A percentile compares a stretch with the other conserved stretches of the same genome.
Evolutionary conservation across 2,797 vertebrate species (phyloP).

Genomic region (Eurystomus glaucurus): DNA sequence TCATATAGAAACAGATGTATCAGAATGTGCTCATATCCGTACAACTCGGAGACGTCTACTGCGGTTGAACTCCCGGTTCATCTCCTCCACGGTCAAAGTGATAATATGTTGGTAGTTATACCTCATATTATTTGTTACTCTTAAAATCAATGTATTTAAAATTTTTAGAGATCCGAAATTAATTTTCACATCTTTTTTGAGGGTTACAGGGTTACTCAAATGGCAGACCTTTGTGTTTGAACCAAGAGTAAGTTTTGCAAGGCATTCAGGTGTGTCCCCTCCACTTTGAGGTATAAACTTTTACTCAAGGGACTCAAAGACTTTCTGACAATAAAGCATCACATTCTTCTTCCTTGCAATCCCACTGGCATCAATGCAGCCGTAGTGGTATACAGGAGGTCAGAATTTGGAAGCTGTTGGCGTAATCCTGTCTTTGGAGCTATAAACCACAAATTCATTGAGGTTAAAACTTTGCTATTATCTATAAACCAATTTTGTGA

Average conservation of each 20-base stretch:
- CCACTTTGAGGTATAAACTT: not conserved
- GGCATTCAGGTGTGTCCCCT: not conserved
- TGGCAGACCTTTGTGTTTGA: not conserved
- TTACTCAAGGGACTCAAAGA: not conserved
- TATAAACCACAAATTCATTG: not conserved
- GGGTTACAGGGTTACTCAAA: not conserved
- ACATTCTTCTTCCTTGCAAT: not conserved
- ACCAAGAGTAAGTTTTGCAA: not conserved
- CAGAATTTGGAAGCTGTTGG: not conserved
- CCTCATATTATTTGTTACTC: not conserved
- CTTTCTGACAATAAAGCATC: not conserved
- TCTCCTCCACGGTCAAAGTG: not conserved
- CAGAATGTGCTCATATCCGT: not conserved
- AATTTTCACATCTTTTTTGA: not conserved
- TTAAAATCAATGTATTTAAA: not conserved
- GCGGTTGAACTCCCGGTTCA: not conserved
- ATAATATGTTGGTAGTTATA: not conserved
- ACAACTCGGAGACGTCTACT: not conserved
- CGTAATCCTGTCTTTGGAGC: not conserved
- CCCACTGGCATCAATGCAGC: not conserved
- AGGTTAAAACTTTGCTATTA: not conserved
- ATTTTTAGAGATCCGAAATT: not conserved
- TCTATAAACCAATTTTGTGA: not conserved
- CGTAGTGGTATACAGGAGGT: not conserved
- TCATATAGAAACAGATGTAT: not conserved